Evolutionary conservation across 2,113 vertebrate genomes (phyloP).

Genomic region (Sceloporus undulatus): DNA sequence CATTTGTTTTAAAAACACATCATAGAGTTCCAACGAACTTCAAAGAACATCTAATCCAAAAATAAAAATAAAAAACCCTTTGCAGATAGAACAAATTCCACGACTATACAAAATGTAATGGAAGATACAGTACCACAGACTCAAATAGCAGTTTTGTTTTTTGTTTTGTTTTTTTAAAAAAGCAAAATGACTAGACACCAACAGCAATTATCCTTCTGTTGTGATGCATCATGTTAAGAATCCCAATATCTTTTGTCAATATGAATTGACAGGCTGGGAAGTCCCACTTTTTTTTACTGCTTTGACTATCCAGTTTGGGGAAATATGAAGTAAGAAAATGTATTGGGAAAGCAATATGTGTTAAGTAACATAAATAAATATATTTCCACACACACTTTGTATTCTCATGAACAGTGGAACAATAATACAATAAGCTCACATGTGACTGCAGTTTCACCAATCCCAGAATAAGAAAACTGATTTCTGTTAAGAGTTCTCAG

Average conservation of each 20-base stretch:
- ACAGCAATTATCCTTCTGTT: not conserved
- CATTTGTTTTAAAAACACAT: not conserved
- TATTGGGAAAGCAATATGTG: not conserved
- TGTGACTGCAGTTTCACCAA: not conserved
- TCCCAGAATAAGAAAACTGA: not conserved
- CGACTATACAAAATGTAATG: not conserved
- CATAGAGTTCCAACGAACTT: not conserved
- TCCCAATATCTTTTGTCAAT: not conserved
- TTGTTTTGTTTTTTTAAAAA: not conserved
- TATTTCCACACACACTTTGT: not conserved
- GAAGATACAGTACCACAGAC: not conserved
- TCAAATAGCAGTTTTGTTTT: too few relatives aligned
- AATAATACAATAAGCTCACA: not conserved
- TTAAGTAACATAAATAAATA: too few relatives aligned
- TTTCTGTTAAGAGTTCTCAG: too few relatives aligned
- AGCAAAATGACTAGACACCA: not conserved
- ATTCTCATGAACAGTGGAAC: not conserved
- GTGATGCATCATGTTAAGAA: not conserved
- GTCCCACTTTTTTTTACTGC: too few relatives aligned
- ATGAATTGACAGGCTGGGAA: not conserved
- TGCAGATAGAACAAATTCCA: not conserved
- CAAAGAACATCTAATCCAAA: not conserved
- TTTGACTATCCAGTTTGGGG: not conserved
- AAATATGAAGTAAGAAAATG: not conserved
- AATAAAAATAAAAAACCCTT: not conserved